Evolutionary conservation across 1,140 invertebrate genomes (phyloP).

Genomic region (Diprion similis): DNA sequence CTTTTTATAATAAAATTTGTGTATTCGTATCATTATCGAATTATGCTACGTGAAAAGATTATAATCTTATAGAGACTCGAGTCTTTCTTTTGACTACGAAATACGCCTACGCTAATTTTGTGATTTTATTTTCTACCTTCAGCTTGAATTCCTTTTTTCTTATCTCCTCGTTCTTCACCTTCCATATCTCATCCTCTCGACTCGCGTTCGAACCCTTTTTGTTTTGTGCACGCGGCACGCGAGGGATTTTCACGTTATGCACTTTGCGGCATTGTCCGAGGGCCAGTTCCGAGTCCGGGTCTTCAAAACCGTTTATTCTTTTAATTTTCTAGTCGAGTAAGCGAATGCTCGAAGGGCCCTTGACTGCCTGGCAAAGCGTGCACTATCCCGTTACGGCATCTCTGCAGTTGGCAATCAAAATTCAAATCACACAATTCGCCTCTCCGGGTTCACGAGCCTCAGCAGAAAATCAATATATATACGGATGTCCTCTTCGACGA

Average conservation of each 20-base stretch:
- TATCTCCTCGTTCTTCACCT: background rate
- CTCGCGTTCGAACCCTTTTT: too few relatives aligned
- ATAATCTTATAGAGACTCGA: conserved; percentile 47
- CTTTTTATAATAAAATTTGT: conserved; percentile 53
- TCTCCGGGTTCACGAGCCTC: conserved; percentile 39
- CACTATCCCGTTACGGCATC: conserved; percentile 64
- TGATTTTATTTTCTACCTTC: conserved; percentile 27
- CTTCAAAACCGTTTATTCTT: conserved; percentile 53
- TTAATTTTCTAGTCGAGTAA: conserved; percentile 61
- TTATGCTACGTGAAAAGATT: conserved; percentile 54
- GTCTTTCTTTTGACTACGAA: conserved; percentile 39
- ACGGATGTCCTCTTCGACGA: conserved; percentile 23
- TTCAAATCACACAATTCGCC: conserved; percentile 62
- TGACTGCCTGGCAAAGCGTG: conserved; percentile 61
- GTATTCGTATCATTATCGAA: conserved; percentile 58
- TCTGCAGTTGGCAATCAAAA: conserved; percentile 60
- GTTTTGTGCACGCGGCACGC: conserved; percentile 21
- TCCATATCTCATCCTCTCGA: too few relatives aligned
- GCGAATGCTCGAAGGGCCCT: conserved; percentile 54
- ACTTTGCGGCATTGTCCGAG: too few relatives aligned
- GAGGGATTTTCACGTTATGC: conserved; percentile 14
- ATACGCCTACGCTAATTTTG: conserved; percentile 37
- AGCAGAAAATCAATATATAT: conserved; percentile 63
- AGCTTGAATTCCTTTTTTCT: background rate
- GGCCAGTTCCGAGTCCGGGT: conserved; percentile 22